phyloP scores from a whole-genome alignment of 2,888 invertebrate genomes.

The Petrolisthes manimaculis region DNA sequence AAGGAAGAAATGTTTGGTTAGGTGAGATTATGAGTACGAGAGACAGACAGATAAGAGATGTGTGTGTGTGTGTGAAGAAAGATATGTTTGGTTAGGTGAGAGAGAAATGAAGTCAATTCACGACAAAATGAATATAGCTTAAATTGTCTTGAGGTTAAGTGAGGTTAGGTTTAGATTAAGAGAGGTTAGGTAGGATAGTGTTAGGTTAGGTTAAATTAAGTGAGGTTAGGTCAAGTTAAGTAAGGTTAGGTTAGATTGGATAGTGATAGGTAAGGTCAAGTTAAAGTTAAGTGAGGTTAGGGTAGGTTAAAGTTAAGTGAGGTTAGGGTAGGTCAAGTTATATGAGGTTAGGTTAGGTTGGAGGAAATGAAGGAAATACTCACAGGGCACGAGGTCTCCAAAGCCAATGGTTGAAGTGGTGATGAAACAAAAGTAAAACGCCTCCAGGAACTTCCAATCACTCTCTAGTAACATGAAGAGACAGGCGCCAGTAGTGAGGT shows the following conservation, averaged over 20 bases:
- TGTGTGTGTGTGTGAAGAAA: neutral
- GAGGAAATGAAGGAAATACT: neutral
- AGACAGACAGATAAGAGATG: neutral
- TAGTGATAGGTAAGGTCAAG: no score
- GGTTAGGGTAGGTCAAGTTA: no score
- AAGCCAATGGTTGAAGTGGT: slow-evolving; percentile 97
- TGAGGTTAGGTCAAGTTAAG: no score
- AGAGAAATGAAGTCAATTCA: neutral
- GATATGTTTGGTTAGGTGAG: neutral
- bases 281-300: no score
- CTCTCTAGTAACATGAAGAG: slow-evolving; percentile 85
- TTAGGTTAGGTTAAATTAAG: no score
- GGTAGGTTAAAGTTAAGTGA: no score
- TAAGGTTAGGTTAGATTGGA: no score
- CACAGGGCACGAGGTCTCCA: slow-evolving; percentile 91
- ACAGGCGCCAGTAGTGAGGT: slow-evolving; percentile 85
- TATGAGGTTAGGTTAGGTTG: no score
- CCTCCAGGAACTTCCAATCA: slow-evolving; percentile 89
- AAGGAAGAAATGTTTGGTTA: no score
- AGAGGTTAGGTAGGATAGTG: no score
- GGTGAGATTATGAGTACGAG: neutral
- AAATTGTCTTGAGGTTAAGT: no score
- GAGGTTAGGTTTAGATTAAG: no score
- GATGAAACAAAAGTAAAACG: slow-evolving; percentile 93
- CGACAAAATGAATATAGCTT: neutral